phyloP scores from a whole-genome alignment of 2,113 vertebrate genomes.

The Nothobranchius furzeri region DNA sequence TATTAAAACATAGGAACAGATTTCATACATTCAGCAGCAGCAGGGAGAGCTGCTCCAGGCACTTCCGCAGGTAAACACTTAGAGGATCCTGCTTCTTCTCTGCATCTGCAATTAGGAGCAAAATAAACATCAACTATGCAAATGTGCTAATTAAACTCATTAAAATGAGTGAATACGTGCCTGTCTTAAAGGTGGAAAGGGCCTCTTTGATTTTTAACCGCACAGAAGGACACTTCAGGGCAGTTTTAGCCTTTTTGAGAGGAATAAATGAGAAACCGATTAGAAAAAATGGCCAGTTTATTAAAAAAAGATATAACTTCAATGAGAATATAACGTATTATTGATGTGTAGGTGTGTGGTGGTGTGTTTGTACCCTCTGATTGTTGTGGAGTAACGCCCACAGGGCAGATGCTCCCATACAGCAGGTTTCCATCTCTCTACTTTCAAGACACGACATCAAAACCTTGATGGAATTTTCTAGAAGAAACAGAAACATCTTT shows the following conservation, averaged over 20 bases:
- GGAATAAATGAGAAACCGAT: slow-evolving; percentile 36
- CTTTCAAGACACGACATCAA: slow-evolving; percentile 86
- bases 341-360: not conserved
- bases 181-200: slow-evolving; percentile 80
- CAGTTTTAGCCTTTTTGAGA: slow-evolving; percentile 87
- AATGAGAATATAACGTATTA: not conserved
- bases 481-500: slow-evolving; percentile 1
- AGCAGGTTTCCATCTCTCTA: slow-evolving; percentile 74
- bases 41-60: slow-evolving; percentile 86
- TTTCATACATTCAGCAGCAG: slow-evolving; percentile 76
- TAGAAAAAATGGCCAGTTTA: not conserved
- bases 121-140: not conserved
- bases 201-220: slow-evolving; percentile 88
- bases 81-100: slow-evolving; percentile 73
- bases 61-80: slow-evolving; percentile 85
- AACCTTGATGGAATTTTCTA: slow-evolving; percentile 85
- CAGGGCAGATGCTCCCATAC: slow-evolving; percentile 88
- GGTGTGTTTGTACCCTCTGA: slow-evolving; percentile 84
- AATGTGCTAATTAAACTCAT: slow-evolving; percentile 1
- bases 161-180: slow-evolving; percentile 70
- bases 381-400: slow-evolving; percentile 94
- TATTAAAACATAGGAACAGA: slow-evolving; percentile 25
- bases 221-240: slow-evolving; percentile 90
- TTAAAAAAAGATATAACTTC: not conserved
- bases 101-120: slow-evolving; percentile 68